Base-by-base conservation (phyloP, 2,888 invertebrate genomes). In the Drosophila cognata region DNA sequence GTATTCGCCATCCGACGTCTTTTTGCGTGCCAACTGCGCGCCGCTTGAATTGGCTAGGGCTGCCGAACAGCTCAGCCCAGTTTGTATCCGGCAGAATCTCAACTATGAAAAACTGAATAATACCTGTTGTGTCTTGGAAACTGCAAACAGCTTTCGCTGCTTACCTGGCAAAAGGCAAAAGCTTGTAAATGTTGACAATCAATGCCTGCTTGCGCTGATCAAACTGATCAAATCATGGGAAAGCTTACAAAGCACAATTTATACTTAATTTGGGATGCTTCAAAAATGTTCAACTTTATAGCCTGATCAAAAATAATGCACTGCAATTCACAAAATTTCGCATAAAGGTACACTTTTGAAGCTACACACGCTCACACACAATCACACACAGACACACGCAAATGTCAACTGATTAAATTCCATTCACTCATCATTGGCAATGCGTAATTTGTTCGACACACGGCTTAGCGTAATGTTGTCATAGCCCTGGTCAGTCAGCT, bases 1-100 rank as follows among this genome's bases (percentile, higher is more conserved):
- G 60, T 74, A 50, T 71, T 62, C 74, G 70, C 50, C 50, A 25
- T 59, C 56, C 56, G 57, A 51, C 59, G 61, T 53, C 51, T 61
- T 55, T 36, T 43, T 57, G 72, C 56, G 35, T 57, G 53, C 29
- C 31, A 50, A 61, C 66, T 51, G 48, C 38, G 7, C 25, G 11
- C 5, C 36, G 36, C 28, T 28, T 18, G 25, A 28, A 50, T 53
- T 25, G 28, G 29, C 41, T n/a, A 61, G 38, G 61, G 61, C 58
- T 63, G 35, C 28, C 35, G 28, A 53, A 28, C 52, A 57, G 46
- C 31, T 29, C 63, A 53, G n/a, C 7, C 21, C 4, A 38, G 33
- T 4, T 48, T 29, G 48, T 29, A n/a, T 46, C 21, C 31, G 4
- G 13, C 7, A 6, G n/a, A 38, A 28, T 18, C 62, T 4, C 16